phyloP scores from a whole-genome alignment of 2,113 vertebrate genomes.

The Nicator chloris region DNA sequence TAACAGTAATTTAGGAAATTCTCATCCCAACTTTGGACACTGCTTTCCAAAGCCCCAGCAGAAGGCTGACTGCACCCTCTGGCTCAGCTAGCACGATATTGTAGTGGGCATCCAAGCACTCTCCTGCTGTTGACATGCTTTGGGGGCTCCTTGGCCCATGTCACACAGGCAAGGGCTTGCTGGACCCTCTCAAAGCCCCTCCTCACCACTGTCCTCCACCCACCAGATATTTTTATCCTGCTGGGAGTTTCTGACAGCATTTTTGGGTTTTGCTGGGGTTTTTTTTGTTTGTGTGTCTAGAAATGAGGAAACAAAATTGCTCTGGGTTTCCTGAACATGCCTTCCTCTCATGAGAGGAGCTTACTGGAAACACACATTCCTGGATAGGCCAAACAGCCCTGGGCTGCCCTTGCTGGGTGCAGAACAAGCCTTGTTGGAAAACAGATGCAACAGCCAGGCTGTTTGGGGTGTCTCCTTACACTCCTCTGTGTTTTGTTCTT shows the following conservation, averaged over 20 bases:
- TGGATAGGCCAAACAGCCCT: conserved; percentile 19
- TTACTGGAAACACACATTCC: conserved; percentile 40
- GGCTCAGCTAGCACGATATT: neutral
- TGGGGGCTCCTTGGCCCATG: neutral
- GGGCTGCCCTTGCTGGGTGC: conserved; percentile 1
- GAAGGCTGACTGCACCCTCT: neutral
- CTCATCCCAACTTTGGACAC: neutral
- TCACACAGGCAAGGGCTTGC: neutral
- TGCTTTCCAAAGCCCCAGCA: neutral
- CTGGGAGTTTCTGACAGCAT: neutral
- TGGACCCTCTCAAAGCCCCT: neutral
- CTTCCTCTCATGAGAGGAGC: neutral
- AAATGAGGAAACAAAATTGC: conserved; percentile 17
- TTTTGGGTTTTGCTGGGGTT: neutral
- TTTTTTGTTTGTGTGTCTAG: neutral
- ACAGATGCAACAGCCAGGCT: neutral
- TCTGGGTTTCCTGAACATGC: neutral
- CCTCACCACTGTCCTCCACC: neutral
- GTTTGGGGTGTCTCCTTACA: neutral
- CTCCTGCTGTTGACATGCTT: neutral
- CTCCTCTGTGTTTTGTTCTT: neutral
- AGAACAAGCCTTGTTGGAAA: neutral
- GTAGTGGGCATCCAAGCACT: neutral
- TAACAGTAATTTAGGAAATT: neutral
- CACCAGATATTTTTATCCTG: neutral